Evolutionary conservation across 2,113 vertebrate genomes (phyloP), one percentile per base, ranked within the genome.

Genomic region (Nibea albiflora): DNA sequence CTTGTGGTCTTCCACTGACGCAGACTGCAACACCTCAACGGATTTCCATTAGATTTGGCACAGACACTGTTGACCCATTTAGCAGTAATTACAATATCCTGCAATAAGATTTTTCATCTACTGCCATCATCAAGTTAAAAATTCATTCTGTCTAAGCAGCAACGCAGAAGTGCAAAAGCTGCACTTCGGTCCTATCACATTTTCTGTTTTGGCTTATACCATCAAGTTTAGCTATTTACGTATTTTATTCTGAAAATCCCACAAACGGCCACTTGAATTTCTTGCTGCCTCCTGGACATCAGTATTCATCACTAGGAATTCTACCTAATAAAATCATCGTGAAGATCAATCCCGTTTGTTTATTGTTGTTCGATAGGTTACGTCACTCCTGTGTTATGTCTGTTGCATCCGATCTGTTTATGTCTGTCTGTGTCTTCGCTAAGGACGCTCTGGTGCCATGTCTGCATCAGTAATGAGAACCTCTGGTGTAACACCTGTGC

Each of bases 401-500:
- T 53, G 44, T 50, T 57, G 50, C 31, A 49, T 81, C 24, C 46
- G 20, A 71, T 65, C 20, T 81, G 39, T 24, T 61, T 56, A 1
- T 39, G 1, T 58, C n/a, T 39, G 69, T 63, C 39, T 75, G 76
- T 76, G 68, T 87, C 79, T 79, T 65, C 5, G 1, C 60, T 42
- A 17, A 57, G 35, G 56, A 69, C 73, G 11, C 31, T n/a, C 14
- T 87, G 86, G 73, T 86, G 74, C 76, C 85, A 50, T 84, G 82
- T 81, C 80, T 87, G 69, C 54, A 20, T 84, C 76, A 16, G 67
- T 87, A 88, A 91, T 89, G 44, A 85, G 66, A 72, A 63, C 73
- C 65, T 91, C 53, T 81, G 73, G 49, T 64, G 14, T 53, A 84
- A 90, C 89, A 92, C 78, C 78, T 88, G 87, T 24, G 61, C 35